phyloP scores from a whole-genome alignment of 2,113 vertebrate genomes.

The Eira barbara region DNA sequence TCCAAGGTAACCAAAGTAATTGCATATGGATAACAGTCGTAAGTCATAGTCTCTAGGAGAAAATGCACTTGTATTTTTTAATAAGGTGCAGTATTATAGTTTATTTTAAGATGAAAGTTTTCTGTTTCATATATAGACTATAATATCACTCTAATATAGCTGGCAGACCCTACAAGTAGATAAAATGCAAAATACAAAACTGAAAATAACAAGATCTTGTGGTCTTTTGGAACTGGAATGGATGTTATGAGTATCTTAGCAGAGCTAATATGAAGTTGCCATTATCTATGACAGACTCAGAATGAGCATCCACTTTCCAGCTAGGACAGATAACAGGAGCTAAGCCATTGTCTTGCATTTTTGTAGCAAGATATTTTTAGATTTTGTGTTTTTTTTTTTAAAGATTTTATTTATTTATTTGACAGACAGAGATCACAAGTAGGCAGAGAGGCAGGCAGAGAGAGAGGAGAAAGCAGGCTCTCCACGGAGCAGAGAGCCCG shows the following conservation, averaged over 20 bases:
- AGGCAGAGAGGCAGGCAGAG: no score
- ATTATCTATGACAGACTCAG: constrained; percentile 64
- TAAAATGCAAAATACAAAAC: constrained; percentile 77
- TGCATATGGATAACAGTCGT: constrained; percentile 83
- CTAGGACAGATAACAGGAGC: constrained; percentile 56
- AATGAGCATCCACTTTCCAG: constrained; percentile 49
- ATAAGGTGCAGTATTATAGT: constrained; percentile 79
- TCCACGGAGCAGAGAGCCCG: no score
- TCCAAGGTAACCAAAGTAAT: constrained; percentile 82
- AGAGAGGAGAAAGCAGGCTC: no score
- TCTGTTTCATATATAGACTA: constrained; percentile 75
- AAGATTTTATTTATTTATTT: no score
- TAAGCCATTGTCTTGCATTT: constrained; percentile 51
- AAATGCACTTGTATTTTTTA: constrained; percentile 80
- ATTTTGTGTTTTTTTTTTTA: no score
- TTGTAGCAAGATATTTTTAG: constrained; percentile 57
- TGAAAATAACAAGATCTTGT: constrained; percentile 72
- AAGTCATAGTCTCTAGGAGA: constrained; percentile 78
- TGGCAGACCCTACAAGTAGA: constrained; percentile 63
- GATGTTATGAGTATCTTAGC: constrained; percentile 68
- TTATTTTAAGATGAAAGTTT: constrained; percentile 81
- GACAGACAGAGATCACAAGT: no score
- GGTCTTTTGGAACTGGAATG: constrained; percentile 66
- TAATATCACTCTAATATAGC: constrained; percentile 72
- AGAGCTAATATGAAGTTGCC: constrained; percentile 64